Conservation (phyloP, 2,888 invertebrate species). For the Leptopilina drosophilae region DNA sequence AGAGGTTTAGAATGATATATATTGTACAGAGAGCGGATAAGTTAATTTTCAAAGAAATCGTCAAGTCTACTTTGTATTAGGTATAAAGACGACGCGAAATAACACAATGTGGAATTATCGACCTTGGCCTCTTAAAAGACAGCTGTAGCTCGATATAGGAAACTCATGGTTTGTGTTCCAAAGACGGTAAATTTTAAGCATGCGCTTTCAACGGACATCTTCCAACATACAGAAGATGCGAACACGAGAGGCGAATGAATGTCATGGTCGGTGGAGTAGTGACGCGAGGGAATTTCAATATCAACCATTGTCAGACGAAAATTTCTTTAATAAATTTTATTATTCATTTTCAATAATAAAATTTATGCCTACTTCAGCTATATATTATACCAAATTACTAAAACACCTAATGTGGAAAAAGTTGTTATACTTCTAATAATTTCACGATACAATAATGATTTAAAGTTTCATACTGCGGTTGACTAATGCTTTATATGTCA, state of each 20-base stretch:
- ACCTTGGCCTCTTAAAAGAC: conserved; percentile 62
- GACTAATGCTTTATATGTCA: too few species aligned
- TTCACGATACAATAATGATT: too few species aligned
- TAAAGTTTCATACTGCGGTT: too few species aligned
- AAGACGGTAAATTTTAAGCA: conserved; percentile 61
- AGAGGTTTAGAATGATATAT: background rate
- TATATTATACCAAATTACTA: too few species aligned
- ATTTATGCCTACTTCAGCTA: background rate
- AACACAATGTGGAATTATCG: conserved; percentile 52
- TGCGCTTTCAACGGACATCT: conserved; percentile 53
- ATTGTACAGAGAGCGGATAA: background rate
- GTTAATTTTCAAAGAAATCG: conserved; percentile 16
- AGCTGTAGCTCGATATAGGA: conserved; percentile 53
- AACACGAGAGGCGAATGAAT: conserved; percentile 48
- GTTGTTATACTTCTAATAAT: too few species aligned
- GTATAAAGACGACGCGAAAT: conserved; percentile 48
- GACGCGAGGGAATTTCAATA: conserved; percentile 28
- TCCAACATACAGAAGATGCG: conserved; percentile 43
- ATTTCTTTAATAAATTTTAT: background rate
- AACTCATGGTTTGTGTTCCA: conserved; percentile 52
- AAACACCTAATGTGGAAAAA: too few species aligned
- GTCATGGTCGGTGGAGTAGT: conserved; percentile 47
- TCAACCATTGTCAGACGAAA: background rate
- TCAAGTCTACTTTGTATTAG: conserved; percentile 4
- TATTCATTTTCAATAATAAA: conserved; percentile 15